A percentile compares a stretch with the other conserved stretches of the same genome.
phyloP scores from a whole-genome alignment of 1,140 invertebrate species.

The Pseudachorutes palmiensis region DNA sequence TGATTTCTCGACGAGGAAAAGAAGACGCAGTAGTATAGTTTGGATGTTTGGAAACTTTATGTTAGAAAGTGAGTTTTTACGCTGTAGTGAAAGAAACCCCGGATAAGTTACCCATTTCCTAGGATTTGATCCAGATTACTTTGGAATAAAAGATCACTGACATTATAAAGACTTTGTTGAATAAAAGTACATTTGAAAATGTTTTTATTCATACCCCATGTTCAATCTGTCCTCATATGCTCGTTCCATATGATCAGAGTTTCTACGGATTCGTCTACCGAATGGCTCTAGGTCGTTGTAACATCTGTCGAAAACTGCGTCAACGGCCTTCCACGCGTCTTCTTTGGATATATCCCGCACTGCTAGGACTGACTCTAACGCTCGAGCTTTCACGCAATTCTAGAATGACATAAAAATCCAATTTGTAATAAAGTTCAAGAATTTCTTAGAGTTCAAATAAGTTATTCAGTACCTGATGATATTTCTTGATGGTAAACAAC shows the following conservation, averaged over 20 bases:
- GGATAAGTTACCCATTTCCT: neutral
- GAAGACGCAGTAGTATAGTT: no score
- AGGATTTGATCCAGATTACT: no score
- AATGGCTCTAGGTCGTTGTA: constrained; percentile 90
- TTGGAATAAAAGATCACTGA: neutral
- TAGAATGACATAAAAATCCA: constrained; percentile 44
- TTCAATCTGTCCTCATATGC: constrained; percentile 66
- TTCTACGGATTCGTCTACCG: constrained; percentile 68
- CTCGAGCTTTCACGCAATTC: constrained; percentile 85
- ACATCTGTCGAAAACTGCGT: constrained; percentile 83
- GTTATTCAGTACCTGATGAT: constrained; percentile 54
- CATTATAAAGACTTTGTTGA: neutral
- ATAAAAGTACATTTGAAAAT: no score
- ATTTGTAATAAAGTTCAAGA: neutral
- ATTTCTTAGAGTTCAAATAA: neutral
- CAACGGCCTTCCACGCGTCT: constrained; percentile 66
- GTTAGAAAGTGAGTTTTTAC: neutral
- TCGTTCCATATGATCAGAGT: constrained; percentile 64
- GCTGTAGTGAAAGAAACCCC: neutral
- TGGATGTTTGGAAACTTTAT: neutral
- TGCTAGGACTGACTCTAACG: constrained; percentile 68
- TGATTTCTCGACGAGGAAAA: no score
- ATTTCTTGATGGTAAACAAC: constrained; percentile 60
- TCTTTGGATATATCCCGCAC: constrained; percentile 62
- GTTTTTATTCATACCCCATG: constrained; percentile 62